Percentiles rank a stretch among this genome's conserved stretches.
Evolutionary conservation across 2,113 vertebrate genomes (phyloP).

Genomic region (Sterna hirundo): DNA sequence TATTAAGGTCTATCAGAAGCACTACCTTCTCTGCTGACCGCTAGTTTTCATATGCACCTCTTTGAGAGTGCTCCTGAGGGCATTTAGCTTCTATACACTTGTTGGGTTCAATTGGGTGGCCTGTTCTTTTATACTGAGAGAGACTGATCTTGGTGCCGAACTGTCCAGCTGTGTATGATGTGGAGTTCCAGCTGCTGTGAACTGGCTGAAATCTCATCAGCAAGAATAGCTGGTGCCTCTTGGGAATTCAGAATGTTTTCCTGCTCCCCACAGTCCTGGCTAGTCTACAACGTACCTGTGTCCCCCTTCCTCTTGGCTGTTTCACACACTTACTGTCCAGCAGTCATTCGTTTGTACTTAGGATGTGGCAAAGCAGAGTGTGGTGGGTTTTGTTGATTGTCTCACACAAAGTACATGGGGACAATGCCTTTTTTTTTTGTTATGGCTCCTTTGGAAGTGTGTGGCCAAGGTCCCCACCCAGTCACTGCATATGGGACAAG

Average conservation of each 20-base stretch:
- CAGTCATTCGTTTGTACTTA: background rate
- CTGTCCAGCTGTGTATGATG: background rate
- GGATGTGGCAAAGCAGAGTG: background rate
- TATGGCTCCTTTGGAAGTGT: background rate
- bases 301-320: background rate
- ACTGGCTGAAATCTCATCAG: background rate
- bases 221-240: background rate
- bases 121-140: background rate
- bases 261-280: background rate
- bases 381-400: background rate
- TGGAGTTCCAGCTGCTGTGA: slow-evolving; percentile 10
- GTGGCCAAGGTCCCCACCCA: background rate
- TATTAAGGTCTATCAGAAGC: background rate
- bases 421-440: background rate
- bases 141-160: background rate
- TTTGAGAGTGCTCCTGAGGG: background rate
- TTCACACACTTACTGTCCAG: background rate
- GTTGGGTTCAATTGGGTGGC: background rate
- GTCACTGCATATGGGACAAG: background rate
- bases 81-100: background rate
- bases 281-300: background rate
- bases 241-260: background rate
- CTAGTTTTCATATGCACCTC: background rate
- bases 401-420: background rate
- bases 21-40: background rate